phyloP scores from a whole-genome alignment of 2,113 vertebrate species.

The Typhlomys cinereus region DNA sequence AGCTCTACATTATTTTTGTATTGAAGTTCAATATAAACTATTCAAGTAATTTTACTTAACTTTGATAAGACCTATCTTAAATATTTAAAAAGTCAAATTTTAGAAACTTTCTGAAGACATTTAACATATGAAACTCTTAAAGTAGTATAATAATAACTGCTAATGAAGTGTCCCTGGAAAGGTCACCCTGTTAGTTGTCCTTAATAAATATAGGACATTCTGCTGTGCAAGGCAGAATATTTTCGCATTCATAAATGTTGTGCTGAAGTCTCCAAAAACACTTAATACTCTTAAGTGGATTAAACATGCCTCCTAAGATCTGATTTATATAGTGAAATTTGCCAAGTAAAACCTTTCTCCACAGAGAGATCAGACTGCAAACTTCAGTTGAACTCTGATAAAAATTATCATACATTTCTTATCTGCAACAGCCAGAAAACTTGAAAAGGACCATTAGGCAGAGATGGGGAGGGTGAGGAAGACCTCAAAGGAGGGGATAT shows the following conservation, averaged over 20 bases:
- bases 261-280: conserved; percentile 56
- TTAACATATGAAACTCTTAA: conserved; percentile 34
- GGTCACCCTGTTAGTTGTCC: conserved; percentile 20
- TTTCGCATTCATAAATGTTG: conserved; percentile 69
- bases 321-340: conserved; percentile 71
- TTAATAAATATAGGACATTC: conserved; percentile 65
- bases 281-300: conserved; percentile 76
- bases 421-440: no score
- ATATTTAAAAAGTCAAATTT: conserved; percentile 18
- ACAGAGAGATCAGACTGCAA: conserved; percentile 68
- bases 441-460: no score
- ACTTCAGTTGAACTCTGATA: conserved; percentile 75
- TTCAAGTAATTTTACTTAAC: conserved; percentile 36
- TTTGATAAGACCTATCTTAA: conserved; percentile 21
- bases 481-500: no score
- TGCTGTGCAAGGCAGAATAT: conserved; percentile 55
- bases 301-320: conserved; percentile 68
- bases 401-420: conserved; percentile 75
- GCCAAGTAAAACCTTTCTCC: conserved; percentile 68
- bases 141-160: conserved; percentile 14
- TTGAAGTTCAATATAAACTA: conserved; percentile 39
- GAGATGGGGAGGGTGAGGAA: no score
- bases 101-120: conserved; percentile 36
- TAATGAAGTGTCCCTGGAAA: conserved; percentile 32
- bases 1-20: conserved; percentile 13